Conservation (phyloP, 1,140 invertebrate species). For the Zaprionus tsacasi region DNA sequence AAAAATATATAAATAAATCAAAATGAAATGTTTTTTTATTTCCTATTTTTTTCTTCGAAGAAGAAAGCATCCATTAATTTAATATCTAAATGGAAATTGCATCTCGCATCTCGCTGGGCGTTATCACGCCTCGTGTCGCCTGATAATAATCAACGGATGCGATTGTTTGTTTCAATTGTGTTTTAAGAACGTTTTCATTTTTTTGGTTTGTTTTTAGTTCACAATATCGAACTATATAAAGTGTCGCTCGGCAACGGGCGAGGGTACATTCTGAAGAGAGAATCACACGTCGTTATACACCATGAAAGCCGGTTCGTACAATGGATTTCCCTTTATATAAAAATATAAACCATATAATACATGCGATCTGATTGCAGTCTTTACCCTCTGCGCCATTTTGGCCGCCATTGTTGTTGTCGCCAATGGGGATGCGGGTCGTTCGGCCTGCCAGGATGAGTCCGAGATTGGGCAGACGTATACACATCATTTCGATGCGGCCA, state of each 20-base stretch:
- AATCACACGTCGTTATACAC: conserved; percentile 55
- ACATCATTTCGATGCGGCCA: conserved; percentile 77
- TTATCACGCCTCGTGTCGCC: conserved; percentile 12
- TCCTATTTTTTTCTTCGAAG: not conserved
- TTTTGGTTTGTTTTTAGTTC: conserved; percentile 23
- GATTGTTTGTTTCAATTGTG: conserved; percentile 56
- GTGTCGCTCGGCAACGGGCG: conserved; percentile 11
- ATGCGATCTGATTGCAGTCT: conserved; percentile 30
- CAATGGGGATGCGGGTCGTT: conserved; percentile 65
- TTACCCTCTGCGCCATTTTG: conserved; percentile 58
- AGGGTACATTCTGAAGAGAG: conserved; percentile 43
- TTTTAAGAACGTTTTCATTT: conserved; percentile 33
- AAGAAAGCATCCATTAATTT: conserved; percentile 37
- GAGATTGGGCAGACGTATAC: conserved; percentile 71
- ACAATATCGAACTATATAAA: conserved; percentile 61
- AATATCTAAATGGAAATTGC: conserved; percentile 32
- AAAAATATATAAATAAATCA: not conserved
- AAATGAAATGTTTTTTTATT: not conserved
- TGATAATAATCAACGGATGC: conserved; percentile 70
- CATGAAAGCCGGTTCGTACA: conserved; percentile 67
- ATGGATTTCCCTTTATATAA: conserved; percentile 10
- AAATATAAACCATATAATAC: not conserved
- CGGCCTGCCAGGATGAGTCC: conserved; percentile 69
- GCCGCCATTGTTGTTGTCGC: conserved; percentile 52
- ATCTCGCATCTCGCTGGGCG: conserved; percentile 2